Evolutionary conservation across 2,113 vertebrate genomes (phyloP), one percentile per base, ranked within the genome.

Genomic region (Microcebus lehilahytsara): DNA sequence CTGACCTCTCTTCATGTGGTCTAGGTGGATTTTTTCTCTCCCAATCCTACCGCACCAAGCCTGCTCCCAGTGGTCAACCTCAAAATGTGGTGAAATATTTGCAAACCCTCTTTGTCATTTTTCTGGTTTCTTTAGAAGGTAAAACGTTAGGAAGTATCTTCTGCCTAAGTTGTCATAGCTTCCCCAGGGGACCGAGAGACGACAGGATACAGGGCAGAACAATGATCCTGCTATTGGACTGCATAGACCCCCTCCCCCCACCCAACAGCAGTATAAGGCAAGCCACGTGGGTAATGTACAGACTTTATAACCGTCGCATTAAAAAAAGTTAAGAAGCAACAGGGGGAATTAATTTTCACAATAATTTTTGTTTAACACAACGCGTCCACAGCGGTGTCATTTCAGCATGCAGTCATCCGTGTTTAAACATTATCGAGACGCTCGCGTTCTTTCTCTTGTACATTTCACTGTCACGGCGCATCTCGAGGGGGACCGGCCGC

Each of bases 251-350:
- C 1, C 19, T 5, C 19, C 6, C 53, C 0, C 12, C 20, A 2
- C 22, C 62, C 17, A 17, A 2, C 1, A 16, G 1, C 67, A 14
- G 1, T 19, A 12, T 8, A 11, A 5, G 13, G 1, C 7, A 7
- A 84, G n/a, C 85, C 7, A 2, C 6, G 0, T 5, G 17, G 6
- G 19, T 79, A 19, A 19, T 4, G 12, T 40, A 42, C 1, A 6
- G n/a, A n/a, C 46, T 60, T 56, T 8, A 25, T 2, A 42, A 12
- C 1, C 8, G 32, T 30, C 40, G 19, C n/a, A 16, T 58, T 40
- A 2, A 22, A 67, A n/a, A n/a, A 25, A 30, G 25, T 9, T 9
- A 19, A 37, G 91, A 80, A 42, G 27, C 30, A 77, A 69, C 25
- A 23, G 30, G 51, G 69, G n/a, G 64, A 66, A 53, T 75, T 25